Evolutionary conservation across 1,140 invertebrate genomes (phyloP).

Genomic region (Camponotus vicinus): DNA sequence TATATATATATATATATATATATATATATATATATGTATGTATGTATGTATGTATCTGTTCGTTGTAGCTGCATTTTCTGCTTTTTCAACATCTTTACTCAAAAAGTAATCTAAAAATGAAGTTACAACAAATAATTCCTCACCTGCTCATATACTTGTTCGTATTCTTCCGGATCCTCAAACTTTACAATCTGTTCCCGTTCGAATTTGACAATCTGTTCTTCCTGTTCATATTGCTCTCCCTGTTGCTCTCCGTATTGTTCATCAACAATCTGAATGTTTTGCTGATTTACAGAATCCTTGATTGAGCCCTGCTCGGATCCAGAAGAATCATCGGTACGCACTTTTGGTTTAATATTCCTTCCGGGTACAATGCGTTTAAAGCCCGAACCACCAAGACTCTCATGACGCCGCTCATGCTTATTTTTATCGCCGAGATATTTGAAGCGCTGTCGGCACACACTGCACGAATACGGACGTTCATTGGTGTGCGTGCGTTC

Average conservation of each 20-base stretch:
- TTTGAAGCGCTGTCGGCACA: constrained; percentile 98
- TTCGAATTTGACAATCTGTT: constrained; percentile 76
- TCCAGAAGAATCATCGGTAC: constrained; percentile 72
- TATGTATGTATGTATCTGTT: not conserved
- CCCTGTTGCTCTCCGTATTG: constrained; percentile 66
- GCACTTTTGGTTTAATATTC: constrained; percentile 73
- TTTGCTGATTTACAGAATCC: constrained; percentile 13
- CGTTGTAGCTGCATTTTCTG: not conserved
- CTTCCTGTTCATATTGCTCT: constrained; percentile 64
- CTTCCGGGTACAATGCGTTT: constrained; percentile 82
- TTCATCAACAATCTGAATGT: constrained; percentile 61
- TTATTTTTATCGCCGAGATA: constrained; percentile 92
- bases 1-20: no score
- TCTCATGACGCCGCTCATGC: constrained; percentile 84
- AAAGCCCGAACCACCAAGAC: constrained; percentile 83
- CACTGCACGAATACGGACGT: constrained; percentile 98
- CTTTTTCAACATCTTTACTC: not conserved
- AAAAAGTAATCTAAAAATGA: not conserved
- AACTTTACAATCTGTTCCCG: constrained; percentile 78
- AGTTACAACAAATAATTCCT: not conserved
- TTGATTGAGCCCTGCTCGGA: constrained; percentile 72
- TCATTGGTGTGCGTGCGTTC: constrained; percentile 99
- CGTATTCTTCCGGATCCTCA: constrained; percentile 76
- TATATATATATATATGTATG: no score
- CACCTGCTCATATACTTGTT: constrained; percentile 80